phyloP scores from a whole-genome alignment of 2,888 invertebrate genomes.

The Bellardia pandia region DNA sequence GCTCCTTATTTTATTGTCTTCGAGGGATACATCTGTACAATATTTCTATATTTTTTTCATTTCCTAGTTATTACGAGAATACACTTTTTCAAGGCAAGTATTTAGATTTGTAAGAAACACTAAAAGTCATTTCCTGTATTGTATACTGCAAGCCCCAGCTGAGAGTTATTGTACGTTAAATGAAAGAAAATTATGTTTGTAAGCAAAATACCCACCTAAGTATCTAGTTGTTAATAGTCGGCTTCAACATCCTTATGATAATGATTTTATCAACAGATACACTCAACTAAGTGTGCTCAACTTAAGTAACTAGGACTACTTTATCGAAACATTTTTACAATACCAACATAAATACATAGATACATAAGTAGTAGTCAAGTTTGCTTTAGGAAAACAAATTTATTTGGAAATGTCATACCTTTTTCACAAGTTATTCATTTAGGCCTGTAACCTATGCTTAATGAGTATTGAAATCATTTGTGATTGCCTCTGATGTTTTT shows the following conservation, averaged over 20 bases:
- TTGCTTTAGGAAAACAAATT: too few relatives aligned
- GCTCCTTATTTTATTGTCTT: not conserved
- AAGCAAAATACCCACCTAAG: not conserved
- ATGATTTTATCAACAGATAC: not conserved
- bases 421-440: too few relatives aligned
- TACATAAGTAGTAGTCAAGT: too few relatives aligned
- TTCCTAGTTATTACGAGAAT: not conserved
- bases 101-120: not conserved
- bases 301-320: not conserved
- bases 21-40: not conserved
- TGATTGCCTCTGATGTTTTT: too few relatives aligned
- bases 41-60: not conserved
- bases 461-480: too few relatives aligned
- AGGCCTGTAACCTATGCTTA: too few relatives aligned
- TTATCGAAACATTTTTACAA: too few relatives aligned
- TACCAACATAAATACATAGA: too few relatives aligned
- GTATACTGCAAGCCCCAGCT: not conserved
- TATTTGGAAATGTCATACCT: too few relatives aligned
- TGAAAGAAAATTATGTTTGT: not conserved
- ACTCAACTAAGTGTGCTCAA: not conserved
- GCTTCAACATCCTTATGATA: not conserved
- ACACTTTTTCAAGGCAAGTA: not conserved
- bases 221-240: not conserved
- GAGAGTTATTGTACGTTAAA: slow-evolving; percentile 1
- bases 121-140: slow-evolving; percentile 11